These are phyloP conservation scores for Thecocarcelia acutangulata DNA, from an alignment of 2,888 invertebrate species.

Conservation along the genomic window DNA sequence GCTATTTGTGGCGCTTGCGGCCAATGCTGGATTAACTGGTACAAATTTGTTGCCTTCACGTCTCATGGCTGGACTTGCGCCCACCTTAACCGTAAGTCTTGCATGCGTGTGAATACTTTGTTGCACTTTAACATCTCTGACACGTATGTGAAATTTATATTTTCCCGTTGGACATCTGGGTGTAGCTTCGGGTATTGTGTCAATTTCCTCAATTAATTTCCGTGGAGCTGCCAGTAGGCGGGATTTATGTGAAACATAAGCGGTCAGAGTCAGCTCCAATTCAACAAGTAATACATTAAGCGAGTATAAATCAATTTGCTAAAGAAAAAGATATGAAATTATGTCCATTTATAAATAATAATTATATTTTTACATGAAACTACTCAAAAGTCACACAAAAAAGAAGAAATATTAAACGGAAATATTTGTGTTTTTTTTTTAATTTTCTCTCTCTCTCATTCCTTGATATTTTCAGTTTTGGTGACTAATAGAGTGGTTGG, in stretches of 20 bases:
- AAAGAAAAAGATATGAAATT: constrained; percentile 31
- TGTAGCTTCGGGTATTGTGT: constrained; percentile 83
- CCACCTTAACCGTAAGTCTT: constrained; percentile 78
- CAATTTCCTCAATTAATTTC: constrained; percentile 87
- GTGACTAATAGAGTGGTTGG: no score
- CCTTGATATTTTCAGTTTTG: no score
- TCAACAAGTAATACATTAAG: constrained; percentile 86
- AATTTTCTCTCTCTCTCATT: no score
- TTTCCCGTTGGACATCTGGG: constrained; percentile 86
- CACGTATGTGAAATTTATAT: constrained; percentile 84
- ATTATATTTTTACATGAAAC: neutral
- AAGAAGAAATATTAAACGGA: no score
- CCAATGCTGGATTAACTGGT: constrained; percentile 71
- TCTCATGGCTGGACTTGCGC: constrained; percentile 82
- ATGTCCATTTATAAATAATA: constrained; percentile 3
- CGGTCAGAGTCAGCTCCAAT: constrained; percentile 87
- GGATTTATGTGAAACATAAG: constrained; percentile 92
- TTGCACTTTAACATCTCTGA: constrained; percentile 80
- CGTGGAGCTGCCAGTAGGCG: constrained; percentile 88
- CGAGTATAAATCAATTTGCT: constrained; percentile 86
- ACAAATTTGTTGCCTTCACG: constrained; percentile 80
- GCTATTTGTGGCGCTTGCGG: constrained; percentile 16
- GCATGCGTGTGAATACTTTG: constrained; percentile 75
- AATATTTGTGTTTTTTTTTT: no score
- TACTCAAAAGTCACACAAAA: neutral